Percentiles rank a stretch among this genome's conserved stretches.
Evolutionary conservation across 2,113 vertebrate genomes (phyloP).

Genomic region (Herpailurus yagouaroundi): DNA sequence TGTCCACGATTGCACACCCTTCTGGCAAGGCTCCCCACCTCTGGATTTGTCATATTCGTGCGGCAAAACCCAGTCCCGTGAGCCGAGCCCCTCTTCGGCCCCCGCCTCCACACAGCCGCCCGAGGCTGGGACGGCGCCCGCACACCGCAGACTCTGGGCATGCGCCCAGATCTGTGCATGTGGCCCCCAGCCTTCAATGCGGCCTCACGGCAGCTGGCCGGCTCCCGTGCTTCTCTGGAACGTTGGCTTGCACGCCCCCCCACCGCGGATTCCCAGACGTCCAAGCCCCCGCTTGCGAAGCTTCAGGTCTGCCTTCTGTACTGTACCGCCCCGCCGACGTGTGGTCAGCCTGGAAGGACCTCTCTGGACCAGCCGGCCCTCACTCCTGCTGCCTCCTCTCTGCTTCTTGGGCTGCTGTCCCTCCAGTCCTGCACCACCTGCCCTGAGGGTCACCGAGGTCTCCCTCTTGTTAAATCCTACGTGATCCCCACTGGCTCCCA

Average conservation of each 20-base stretch:
- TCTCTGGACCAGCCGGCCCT: neutral
- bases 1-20: neutral
- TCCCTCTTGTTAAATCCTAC: neutral
- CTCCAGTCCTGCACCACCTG: neutral
- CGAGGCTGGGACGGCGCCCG: neutral
- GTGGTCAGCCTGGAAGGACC: neutral
- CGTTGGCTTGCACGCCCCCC: neutral
- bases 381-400: neutral
- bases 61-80: neutral
- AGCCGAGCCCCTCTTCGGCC: neutral
- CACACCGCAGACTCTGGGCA: too few species aligned
- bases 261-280: neutral
- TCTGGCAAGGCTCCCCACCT: neutral
- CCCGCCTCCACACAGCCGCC: neutral
- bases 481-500: neutral
- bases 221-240: neutral
- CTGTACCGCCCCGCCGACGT: accelerated
- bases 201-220: too few species aligned
- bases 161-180: neutral
- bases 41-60: neutral
- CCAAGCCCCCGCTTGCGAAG: neutral
- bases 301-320: accelerated
- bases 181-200: too few species aligned
- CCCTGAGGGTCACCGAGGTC: neutral
- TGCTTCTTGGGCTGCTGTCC: neutral